Evolutionary conservation across 1,140 invertebrate genomes (phyloP).

Genomic region (Dufourea novaeangliae): DNA sequence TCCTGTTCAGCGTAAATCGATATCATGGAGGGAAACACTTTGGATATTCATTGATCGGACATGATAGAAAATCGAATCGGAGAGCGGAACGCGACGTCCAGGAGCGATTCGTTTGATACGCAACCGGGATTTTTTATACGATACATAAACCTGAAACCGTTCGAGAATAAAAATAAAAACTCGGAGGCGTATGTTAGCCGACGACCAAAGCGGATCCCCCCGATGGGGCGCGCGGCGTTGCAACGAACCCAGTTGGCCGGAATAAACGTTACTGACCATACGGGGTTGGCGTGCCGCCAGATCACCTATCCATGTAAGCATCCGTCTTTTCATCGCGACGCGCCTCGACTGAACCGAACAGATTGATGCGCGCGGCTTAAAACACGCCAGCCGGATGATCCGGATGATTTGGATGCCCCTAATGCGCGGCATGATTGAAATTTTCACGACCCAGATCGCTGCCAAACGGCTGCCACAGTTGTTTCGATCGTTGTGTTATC

Average conservation of each 20-base stretch:
- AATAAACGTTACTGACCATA: slow-evolving; percentile 55
- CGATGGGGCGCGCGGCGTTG: slow-evolving; percentile 30
- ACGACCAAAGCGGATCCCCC: slow-evolving; percentile 33
- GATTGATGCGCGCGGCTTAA: slow-evolving; percentile 73
- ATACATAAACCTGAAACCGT: slow-evolving; percentile 17
- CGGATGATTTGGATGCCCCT: slow-evolving; percentile 64
- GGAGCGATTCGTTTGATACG: slow-evolving; percentile 7
- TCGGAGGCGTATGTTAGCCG: slow-evolving; percentile 9
- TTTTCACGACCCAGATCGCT: slow-evolving; percentile 55
- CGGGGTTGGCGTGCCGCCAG: slow-evolving; percentile 67
- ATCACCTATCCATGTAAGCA: slow-evolving; percentile 70
- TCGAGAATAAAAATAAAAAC: slow-evolving; percentile 37
- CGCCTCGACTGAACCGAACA: slow-evolving; percentile 63
- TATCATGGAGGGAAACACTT: background rate
- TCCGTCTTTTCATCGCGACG: slow-evolving; percentile 75
- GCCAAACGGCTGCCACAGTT: slow-evolving; percentile 49
- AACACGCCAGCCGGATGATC: slow-evolving; percentile 70
- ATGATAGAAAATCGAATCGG: background rate
- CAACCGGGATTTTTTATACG: slow-evolving; percentile 3
- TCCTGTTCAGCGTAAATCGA: background rate
- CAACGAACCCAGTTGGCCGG: slow-evolving; percentile 56
- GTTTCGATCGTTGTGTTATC: slow-evolving; percentile 37
- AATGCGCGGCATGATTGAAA: slow-evolving; percentile 59
- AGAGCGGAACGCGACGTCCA: background rate
- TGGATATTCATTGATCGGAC: slow-evolving; percentile 8